Base-by-base conservation (phyloP, 2,888 invertebrate species). In the Itoplectis maculator region DNA sequence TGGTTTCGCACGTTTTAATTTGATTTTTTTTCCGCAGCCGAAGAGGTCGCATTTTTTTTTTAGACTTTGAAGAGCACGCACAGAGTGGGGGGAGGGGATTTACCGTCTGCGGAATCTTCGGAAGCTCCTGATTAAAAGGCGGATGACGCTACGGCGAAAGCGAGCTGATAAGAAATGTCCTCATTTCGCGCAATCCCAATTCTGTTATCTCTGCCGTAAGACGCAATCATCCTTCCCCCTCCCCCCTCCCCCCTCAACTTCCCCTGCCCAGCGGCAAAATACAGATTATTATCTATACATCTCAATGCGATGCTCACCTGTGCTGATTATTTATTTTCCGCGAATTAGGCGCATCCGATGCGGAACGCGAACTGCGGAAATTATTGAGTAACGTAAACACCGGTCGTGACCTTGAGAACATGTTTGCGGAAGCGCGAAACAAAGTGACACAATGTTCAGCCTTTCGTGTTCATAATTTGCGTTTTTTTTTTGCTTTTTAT, bases 371-470 rank as follows among this genome's bases (percentile, higher is more conserved):
- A 54, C 8, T 70, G 49, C 23, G 70, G 51, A 77, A 77, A 70
- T n/a, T 63, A 77, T 45, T 51, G 13, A 63, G 61, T 54, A 63
- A 63, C 29, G n/a, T 49, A 59, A 72, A 73, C 37, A 49, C 13
- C 42, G 35, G 18, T 18, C 29, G 35, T 29, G 69, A 42, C 42
- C 15, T 6, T 9, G 56, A 56, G 42, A 40, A 35, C 40, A 68
- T 47, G 54, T 51, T 8, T 40, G 42, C 45, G 79, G 74, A 79
- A 69, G 63, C 69, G 18, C 69, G 51, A 11, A 13, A 29, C 18
- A 40, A 3, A 35, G 9, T 18, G 49, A 54, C 11, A 37, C 45
- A 45, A 42, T 37, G 45, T 42, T 18, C 35, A 51, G 42, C 45
- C 75, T 80, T 56, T 18, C 51, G 61, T 29, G 29, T 3, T 29